Evolutionary conservation across 2,113 vertebrate species (phyloP), one percentile per base, ranked within the genome.

Genomic region (Pachycephala philippinensis): DNA sequence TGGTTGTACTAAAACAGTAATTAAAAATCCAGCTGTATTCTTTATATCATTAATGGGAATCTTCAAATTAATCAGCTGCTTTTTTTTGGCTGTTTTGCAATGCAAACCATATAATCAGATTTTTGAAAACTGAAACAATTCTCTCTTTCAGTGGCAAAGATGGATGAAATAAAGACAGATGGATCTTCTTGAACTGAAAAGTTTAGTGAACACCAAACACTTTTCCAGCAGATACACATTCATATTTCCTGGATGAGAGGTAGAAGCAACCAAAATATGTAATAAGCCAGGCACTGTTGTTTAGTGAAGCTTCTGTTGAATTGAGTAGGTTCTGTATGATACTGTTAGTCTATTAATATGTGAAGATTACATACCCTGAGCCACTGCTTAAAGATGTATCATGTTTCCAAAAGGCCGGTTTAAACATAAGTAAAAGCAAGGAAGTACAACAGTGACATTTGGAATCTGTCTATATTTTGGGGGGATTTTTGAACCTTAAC

Each of bases 1-100:
- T 66, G 10, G 11, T 90, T 77, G 22, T 44, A 78, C 19, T 60
- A 80, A 97, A 50, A 23, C 52, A 52, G 35, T 63, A 85, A 83
- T 96, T 95, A 94, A 93, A 94, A 95, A 53, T n/a, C 37, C 42
- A 85, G 69, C 47, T 85, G 35, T 85, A 33, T 91, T 76, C 49
- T 88, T 90, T 80, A 11, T 80, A 70, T 80, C 45, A 82, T n/a
- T 68, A 53, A 71, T 60, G 45, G 60, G 49, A 91, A 88, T 66
- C 54, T 85, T 83, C 64, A 94, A 70, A 90, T 91, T 74, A 91
- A 93, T 90, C 79, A 86, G 59, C 53, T 83, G 19, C 5, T 26
- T n/a, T 52, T 80, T 84, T 76, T 56, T n/a, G 13, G 15, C 21
- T 79, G 15, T 80, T 96, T 96, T 11, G 4, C 75, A 70, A 56